Evolutionary conservation across 2,888 invertebrate species (phyloP), one percentile per base, ranked within the genome.

Genomic region (Abrostola triplasia): DNA sequence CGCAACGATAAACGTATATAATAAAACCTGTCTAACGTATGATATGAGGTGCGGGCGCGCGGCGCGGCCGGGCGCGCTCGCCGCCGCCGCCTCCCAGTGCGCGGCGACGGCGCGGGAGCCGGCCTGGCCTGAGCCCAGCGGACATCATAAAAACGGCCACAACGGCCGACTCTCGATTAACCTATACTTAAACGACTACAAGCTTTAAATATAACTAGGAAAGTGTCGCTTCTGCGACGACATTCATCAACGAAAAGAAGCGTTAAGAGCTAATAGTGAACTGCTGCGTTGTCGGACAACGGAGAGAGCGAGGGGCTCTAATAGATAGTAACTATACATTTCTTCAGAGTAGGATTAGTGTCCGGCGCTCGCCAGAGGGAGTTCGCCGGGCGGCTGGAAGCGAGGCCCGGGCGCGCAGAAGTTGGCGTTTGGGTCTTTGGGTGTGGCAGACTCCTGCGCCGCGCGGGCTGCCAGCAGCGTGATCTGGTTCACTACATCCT

Each of bases 401-500:
- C 96, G 95, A 52, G 95, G 93, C 61, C 95, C 95, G 49, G 95
- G 95, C 77, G 90, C 95, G 87, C 96, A 96, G 88, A 96, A 96
- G 92, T 92, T 95, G 76, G 95, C 95, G 90, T 95, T 95, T 59
- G 96, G 94, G 83, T 96, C 96, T 77, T 94, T 93, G 48, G 93
- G 87, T 49, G 90, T 67, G 48, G 89, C 90, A 75, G 96, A 88
- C 71, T 96, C 96, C 81, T 96, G 96, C 52, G 96, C 96, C n/a
- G 97, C 97, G 78, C 97, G 95, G 24, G 97, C 97, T 63, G 97
- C 97, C 85, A 97, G 91, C 77, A 97, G 92, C 70, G 97, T 97
- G 84, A 97, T 97, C 93, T 97, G 97, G 90, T 97, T 97, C 69
- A 97, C 97, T 74, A 97, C 97, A 90, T 97, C 97, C 89, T 97